Evolutionary conservation across 2,113 vertebrate species (phyloP).

Genomic region (Hiodon tergisus): DNA sequence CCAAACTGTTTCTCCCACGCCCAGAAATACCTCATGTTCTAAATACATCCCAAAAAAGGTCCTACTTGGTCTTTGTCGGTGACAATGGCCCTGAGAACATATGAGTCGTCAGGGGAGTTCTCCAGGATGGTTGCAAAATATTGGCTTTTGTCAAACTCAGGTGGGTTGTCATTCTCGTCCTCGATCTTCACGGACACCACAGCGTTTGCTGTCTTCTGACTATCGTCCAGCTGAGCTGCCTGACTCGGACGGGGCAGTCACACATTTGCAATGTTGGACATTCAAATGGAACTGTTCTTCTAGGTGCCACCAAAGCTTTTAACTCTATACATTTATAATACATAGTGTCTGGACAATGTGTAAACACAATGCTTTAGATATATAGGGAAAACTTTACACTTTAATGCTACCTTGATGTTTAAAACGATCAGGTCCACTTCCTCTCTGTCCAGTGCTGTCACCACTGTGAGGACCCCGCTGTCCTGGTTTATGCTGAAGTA

Average conservation of each 20-base stretch:
- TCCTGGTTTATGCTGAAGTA: constrained; percentile 41
- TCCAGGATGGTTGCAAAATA: constrained; percentile 55
- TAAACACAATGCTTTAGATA: background rate
- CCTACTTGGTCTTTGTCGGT: constrained; percentile 62
- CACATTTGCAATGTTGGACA: background rate
- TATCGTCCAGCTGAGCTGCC: constrained; percentile 63
- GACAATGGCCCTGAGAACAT: constrained; percentile 52
- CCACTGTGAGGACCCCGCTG: constrained; percentile 55
- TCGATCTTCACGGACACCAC: constrained; percentile 56
- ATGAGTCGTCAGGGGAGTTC: constrained; percentile 51
- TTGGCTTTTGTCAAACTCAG: constrained; percentile 45
- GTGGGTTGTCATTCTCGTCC: constrained; percentile 60
- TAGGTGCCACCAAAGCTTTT: too few relatives aligned
- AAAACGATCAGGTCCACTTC: constrained; percentile 47
- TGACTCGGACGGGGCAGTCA: constrained; percentile 34
- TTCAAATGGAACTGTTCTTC: background rate
- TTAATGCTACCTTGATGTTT: constrained; percentile 60
- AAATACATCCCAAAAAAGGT: background rate
- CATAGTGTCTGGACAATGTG: background rate
- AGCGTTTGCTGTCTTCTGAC: constrained; percentile 56
- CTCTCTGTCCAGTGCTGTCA: constrained; percentile 59
- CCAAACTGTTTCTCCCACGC: background rate
- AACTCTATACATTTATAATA: too few relatives aligned
- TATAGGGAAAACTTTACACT: background rate
- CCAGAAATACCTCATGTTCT: background rate